A percentile compares a stretch with the other conserved stretches of the same genome.
phyloP scores from a whole-genome alignment of 2,113 vertebrate species.

The Rhadina sibilatrix region DNA sequence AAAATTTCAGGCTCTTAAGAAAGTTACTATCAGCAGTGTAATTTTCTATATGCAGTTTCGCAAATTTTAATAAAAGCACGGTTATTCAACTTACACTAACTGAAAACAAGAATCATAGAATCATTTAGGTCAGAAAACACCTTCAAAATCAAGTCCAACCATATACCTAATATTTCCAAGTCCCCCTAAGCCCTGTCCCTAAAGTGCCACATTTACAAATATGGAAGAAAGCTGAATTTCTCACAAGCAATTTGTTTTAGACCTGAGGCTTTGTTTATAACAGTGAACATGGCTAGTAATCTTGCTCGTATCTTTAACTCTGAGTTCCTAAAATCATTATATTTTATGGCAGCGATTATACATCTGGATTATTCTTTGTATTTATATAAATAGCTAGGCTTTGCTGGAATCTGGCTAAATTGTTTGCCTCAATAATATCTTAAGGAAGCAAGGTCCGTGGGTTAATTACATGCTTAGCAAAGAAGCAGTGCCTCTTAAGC shows the following conservation, averaged over 20 bases:
- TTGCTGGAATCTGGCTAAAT: background rate
- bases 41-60: background rate
- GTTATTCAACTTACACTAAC: background rate
- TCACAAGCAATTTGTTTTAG: background rate
- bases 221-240: background rate
- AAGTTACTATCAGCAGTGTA: background rate
- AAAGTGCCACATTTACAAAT: background rate
- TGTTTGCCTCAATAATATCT: background rate
- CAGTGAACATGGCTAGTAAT: background rate
- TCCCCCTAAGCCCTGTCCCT: background rate
- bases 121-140: background rate
- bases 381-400: background rate
- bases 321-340: background rate
- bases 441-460: background rate
- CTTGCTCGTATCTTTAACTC: background rate
- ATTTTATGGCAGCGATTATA: background rate
- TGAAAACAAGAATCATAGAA: background rate
- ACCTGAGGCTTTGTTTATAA: background rate
- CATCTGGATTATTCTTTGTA: background rate
- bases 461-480: constrained; percentile 4
- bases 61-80: background rate
- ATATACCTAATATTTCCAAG: background rate
- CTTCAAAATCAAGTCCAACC: background rate
- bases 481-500: background rate
- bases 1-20: background rate